phyloP scores from a whole-genome alignment of 1,140 invertebrate species.

The Zaprionus africanus region DNA sequence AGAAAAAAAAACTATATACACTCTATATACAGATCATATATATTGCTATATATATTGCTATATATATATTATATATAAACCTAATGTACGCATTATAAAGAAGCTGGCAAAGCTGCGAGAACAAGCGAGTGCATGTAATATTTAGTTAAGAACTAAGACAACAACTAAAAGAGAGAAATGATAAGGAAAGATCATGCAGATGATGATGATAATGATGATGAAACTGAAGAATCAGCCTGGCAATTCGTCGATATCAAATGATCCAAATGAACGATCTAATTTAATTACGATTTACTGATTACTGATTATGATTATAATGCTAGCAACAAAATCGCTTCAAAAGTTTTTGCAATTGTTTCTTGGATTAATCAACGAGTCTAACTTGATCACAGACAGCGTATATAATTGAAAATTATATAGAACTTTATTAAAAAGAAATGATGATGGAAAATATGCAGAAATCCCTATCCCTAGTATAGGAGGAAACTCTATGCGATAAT shows the following conservation, averaged over 20 bases:
- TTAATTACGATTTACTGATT: constrained; percentile 38
- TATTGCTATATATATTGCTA: constrained; percentile 39
- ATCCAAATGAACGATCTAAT: constrained; percentile 37
- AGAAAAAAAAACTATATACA: constrained; percentile 66
- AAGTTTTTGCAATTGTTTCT: constrained; percentile 64
- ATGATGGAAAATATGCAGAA: neutral
- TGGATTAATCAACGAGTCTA: constrained; percentile 55
- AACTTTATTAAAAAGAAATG: neutral
- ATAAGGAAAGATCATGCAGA: constrained; percentile 19
- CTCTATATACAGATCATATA: constrained; percentile 50
- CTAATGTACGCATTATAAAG: constrained; percentile 44
- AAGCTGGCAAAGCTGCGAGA: constrained; percentile 48
- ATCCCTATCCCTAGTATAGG: neutral
- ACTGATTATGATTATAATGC: constrained; percentile 53
- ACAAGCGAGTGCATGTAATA: constrained; percentile 58
- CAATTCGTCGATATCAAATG: constrained; percentile 68
- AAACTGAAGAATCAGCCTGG: constrained; percentile 33
- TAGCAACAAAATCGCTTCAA: constrained; percentile 70
- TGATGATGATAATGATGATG: constrained; percentile 13
- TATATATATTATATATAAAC: constrained; percentile 42
- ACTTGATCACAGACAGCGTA: constrained; percentile 61
- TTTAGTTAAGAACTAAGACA: constrained; percentile 82
- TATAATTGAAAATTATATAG: constrained; percentile 78
- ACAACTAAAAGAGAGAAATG: constrained; percentile 39
- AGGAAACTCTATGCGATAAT: constrained; percentile 4